Base-by-base conservation (phyloP, 2,113 vertebrate species). In the Xiphorhynchus elegans region DNA sequence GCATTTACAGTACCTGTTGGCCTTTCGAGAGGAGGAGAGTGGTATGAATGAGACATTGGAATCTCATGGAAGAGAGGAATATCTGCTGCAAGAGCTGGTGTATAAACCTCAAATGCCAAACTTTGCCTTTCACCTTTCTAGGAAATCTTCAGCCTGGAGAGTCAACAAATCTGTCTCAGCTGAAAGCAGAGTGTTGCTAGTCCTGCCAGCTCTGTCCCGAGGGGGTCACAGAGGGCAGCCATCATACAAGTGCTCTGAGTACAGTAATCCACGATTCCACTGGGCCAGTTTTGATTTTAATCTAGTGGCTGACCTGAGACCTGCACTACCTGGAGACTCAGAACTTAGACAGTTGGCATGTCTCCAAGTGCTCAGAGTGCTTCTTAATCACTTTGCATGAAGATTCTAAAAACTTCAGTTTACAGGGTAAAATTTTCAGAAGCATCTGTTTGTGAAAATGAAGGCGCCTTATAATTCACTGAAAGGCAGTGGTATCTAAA, bases 361-460 rank as follows among this genome's bases (percentile, higher is more conserved):
- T 9, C 44, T 85, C 52, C 63, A 69, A 60, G 58, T 40, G 28
- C 63, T 92, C 6, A 0, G 44, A 49, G 63, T 49, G 63, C 49
- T 63, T 72, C 79, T 64, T 90, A 80, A 86, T 90, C 4, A 1
- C 40, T 75, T 90, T 90, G 78, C 4, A 1, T 1, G 2, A 37
- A 82, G 47, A 78, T 42, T 77, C 35, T 70, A 78, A 95, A 87
- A 91, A 49, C 42, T 87, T 67, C 23, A 6, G 6, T 89, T 91
- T 74, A 69, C 17, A 25, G 72, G 52, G 68, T 84, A 69, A 24
- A 70, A 84, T 84, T 91, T 95, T 93, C 56, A 91, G 69, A 91
- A 87, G 69, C 39, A 42, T 84, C 60, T 89, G 60, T 66, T 89
- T 80, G 50, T 81, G 42, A 80, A 68, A 40, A 46, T 52, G 58